Evolutionary conservation across 2,113 vertebrate genomes (phyloP).

Genomic region (Cyanoderma ruficeps): DNA sequence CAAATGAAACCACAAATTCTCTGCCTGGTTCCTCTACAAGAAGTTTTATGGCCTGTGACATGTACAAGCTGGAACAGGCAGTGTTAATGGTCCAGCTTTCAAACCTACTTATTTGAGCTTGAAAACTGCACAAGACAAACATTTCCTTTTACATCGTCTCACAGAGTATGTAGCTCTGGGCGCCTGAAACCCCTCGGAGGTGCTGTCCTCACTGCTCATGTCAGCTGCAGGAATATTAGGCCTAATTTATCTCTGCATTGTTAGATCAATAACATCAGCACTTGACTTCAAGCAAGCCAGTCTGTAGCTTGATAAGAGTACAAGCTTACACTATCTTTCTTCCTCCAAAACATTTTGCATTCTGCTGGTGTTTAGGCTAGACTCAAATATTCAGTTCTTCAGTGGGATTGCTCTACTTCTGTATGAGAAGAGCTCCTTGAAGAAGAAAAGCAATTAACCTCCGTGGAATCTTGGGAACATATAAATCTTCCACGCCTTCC

Average conservation of each 20-base stretch:
- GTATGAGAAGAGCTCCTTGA: constrained; percentile 26
- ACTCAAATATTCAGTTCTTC: neutral
- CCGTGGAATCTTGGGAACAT: neutral
- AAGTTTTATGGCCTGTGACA: neutral
- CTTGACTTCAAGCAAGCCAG: neutral
- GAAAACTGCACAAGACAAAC: neutral
- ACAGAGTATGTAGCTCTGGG: neutral
- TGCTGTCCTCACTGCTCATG: neutral
- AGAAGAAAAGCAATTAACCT: constrained; percentile 54
- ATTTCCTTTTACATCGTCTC: neutral
- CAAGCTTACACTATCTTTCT: neutral
- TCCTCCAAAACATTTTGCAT: neutral
- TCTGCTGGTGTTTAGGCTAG: neutral
- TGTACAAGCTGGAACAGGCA: neutral
- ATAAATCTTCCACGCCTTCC: neutral
- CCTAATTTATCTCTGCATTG: neutral
- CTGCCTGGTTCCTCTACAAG: neutral
- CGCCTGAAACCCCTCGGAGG: neutral
- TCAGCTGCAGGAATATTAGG: neutral
- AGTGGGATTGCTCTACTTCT: constrained; percentile 22
- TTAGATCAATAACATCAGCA: neutral
- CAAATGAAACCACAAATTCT: neutral
- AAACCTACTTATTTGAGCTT: neutral
- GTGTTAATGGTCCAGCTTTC: neutral
- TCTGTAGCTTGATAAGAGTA: neutral